Percentiles rank a stretch among this genome's conserved stretches.
Conservation (phyloP, 2,113 vertebrate species). For the Pelecanoides urinatrix region DNA sequence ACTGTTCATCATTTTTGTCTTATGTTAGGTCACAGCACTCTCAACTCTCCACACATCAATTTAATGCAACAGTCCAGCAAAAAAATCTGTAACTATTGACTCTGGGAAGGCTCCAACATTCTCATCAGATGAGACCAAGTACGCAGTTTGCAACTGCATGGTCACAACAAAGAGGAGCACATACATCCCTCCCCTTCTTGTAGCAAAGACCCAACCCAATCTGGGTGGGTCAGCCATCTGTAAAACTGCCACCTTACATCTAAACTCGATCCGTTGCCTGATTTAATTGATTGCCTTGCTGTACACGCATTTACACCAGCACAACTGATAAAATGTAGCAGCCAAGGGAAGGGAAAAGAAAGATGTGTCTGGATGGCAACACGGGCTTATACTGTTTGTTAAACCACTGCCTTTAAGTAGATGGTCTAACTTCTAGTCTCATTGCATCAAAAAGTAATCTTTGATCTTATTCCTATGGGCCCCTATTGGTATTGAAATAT, state of each 20-base stretch:
- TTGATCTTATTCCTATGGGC: not conserved
- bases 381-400: not conserved
- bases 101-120: not conserved
- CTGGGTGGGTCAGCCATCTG: not conserved
- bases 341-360: not conserved
- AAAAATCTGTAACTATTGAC: not conserved
- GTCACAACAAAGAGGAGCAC: not conserved
- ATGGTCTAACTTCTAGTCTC: not conserved
- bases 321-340: not conserved
- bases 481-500: not conserved
- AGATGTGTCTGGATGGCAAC: not conserved
- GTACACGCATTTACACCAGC: not conserved
- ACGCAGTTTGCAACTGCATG: not conserved
- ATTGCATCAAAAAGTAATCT: not conserved
- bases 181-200: not conserved
- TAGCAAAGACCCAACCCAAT: not conserved
- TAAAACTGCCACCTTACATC: not conserved
- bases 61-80: not conserved
- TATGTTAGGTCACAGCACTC: not conserved
- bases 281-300: not conserved
- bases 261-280: not conserved
- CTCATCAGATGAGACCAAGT: not conserved
- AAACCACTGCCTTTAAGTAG: not conserved
- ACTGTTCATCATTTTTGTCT: not conserved
- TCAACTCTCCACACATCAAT: not conserved